These are phyloP conservation scores for Thumatha senex DNA, from an alignment of 2,888 invertebrate species.

Conservation along the genomic window DNA sequence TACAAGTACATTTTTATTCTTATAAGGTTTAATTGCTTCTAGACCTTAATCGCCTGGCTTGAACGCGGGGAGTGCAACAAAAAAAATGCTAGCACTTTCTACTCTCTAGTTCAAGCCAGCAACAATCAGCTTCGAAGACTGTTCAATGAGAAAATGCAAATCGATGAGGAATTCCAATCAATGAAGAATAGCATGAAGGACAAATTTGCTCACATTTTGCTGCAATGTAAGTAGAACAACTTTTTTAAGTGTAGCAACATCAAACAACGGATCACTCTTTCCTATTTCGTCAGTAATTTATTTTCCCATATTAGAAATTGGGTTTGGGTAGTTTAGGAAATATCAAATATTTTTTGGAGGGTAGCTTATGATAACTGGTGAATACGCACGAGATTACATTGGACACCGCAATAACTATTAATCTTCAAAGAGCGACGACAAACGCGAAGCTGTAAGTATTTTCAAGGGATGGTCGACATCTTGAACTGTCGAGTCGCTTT, in stretches of 20 bases:
- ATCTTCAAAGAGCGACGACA: too few relatives aligned
- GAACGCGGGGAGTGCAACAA: constrained; percentile 97
- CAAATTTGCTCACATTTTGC: constrained; percentile 91
- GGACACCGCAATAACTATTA: too few relatives aligned
- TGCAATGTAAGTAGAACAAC: constrained; percentile 92
- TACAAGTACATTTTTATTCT: background rate
- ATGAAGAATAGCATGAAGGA: constrained; percentile 91
- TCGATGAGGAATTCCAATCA: constrained; percentile 93
- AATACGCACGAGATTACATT: too few relatives aligned
- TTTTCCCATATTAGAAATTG: too few relatives aligned
- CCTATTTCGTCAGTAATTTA: too few relatives aligned
- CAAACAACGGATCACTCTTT: too few relatives aligned
- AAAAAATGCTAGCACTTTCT: constrained; percentile 94
- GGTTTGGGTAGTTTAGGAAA: too few relatives aligned
- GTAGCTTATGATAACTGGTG: too few relatives aligned
- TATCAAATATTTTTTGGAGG: too few relatives aligned
- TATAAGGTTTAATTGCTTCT: constrained; percentile 24
- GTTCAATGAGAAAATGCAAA: constrained; percentile 90
- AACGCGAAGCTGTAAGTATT: too few relatives aligned
- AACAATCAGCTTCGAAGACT: constrained; percentile 96
- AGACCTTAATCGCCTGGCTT: constrained; percentile 94
- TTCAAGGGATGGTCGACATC: too few relatives aligned
- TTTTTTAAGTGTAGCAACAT: background rate
- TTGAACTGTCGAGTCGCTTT: too few relatives aligned
- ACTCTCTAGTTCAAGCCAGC: constrained; percentile 96